Conservation (phyloP, 2,797 vertebrate species). For the Lemur catta region DNA sequence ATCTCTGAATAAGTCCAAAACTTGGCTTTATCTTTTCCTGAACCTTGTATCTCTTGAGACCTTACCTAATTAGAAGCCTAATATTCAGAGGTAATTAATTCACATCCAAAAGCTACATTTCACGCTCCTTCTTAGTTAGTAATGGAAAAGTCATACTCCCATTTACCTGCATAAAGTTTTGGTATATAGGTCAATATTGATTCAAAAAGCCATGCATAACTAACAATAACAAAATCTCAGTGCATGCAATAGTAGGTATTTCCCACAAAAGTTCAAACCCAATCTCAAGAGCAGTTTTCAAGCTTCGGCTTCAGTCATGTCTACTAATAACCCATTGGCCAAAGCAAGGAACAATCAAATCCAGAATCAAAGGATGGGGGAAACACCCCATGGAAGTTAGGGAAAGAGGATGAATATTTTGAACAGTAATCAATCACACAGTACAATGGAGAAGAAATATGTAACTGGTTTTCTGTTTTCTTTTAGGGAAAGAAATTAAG, state of each 20-base stretch:
- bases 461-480: not conserved
- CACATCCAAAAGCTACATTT: not conserved
- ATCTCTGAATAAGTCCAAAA: not conserved
- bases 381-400: not conserved
- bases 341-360: not conserved
- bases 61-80: not conserved
- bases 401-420: not conserved
- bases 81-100: not conserved
- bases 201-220: not conserved
- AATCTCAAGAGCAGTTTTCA: not conserved
- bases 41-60: not conserved
- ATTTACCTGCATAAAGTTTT: not conserved
- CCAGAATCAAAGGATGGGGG: not conserved
- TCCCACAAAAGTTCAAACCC: not conserved
- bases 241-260: not conserved
- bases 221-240: not conserved
- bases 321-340: not conserved
- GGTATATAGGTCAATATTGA: not conserved
- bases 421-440: not conserved
- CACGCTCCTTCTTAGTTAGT: not conserved
- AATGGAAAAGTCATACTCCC: not conserved
- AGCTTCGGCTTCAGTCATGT: not conserved
- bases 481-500: not conserved
- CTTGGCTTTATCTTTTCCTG: not conserved
- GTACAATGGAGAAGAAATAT: not conserved